These are phyloP conservation scores for Psettodes erumei DNA, from an alignment of 2,113 vertebrate species.

Conservation along the genomic window DNA sequence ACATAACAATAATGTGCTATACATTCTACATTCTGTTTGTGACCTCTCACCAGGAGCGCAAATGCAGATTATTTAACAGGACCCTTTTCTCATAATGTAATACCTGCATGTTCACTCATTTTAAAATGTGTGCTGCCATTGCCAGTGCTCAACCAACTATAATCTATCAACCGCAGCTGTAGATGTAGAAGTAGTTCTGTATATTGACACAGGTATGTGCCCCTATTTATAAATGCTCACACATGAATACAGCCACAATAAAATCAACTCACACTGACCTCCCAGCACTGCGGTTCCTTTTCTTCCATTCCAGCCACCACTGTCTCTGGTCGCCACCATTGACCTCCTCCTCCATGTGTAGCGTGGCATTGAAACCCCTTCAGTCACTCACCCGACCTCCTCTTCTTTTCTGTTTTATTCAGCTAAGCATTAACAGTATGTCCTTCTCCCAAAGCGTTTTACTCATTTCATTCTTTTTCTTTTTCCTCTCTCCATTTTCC, in stretches of 20 bases:
- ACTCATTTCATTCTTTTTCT: background rate
- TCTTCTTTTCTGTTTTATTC: background rate
- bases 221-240: background rate
- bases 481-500: background rate
- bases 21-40: background rate
- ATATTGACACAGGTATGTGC: background rate
- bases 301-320: conserved; percentile 1
- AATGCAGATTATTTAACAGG: background rate
- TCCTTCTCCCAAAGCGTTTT: background rate
- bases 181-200: background rate
- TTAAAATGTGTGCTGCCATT: background rate
- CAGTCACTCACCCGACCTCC: background rate
- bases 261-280: conserved; percentile 39
- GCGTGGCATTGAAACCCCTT: conserved; percentile 18
- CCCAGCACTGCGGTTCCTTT: conserved; percentile 21
- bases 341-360: conserved; percentile 31
- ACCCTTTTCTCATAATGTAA: background rate
- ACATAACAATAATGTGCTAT: background rate
- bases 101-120: background rate
- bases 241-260: background rate
- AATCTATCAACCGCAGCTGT: background rate
- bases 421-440: background rate
- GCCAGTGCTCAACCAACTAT: background rate
- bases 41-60: background rate
- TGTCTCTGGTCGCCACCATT: conserved; percentile 1